These are phyloP conservation scores for Myripristis murdjan DNA, from an alignment of 2,797 vertebrate genomes.

Conservation along the genomic window DNA sequence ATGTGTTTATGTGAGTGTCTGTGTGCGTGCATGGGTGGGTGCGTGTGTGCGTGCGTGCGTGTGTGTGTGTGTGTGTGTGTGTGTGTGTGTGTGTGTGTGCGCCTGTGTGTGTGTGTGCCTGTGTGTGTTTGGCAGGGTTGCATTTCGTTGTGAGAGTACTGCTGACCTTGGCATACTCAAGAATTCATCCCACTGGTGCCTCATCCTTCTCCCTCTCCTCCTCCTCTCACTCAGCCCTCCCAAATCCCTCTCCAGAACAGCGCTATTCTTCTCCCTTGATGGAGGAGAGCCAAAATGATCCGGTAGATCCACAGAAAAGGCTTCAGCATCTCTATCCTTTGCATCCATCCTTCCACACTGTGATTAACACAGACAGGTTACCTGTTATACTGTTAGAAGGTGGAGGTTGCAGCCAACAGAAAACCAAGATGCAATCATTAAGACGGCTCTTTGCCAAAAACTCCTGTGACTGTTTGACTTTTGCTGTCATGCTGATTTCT, in stretches of 20 bases:
- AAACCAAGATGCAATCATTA: conserved; percentile 42
- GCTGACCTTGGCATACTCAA: conserved; percentile 77
- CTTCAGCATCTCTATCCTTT: conserved; percentile 26
- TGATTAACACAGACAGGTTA: conserved; percentile 44
- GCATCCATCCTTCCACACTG: conserved; percentile 39
- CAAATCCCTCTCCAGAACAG: conserved; percentile 46
- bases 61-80: conserved; percentile 19
- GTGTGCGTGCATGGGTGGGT: conserved; percentile 13
- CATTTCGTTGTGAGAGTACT: conserved; percentile 67
- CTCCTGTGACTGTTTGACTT: conserved; percentile 58
- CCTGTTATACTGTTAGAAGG: conserved; percentile 18
- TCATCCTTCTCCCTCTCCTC: conserved; percentile 51
- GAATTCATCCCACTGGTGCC: conserved; percentile 63
- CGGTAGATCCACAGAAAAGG: conserved; percentile 16
- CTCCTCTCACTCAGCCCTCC: conserved; percentile 36
- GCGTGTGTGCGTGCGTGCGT: too few species aligned
- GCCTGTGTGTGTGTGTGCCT: conserved; percentile 14
- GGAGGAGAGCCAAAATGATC: conserved; percentile 33
- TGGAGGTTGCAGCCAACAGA: conserved; percentile 2
- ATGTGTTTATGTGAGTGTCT: conserved; percentile 5
- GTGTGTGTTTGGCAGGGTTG: conserved; percentile 51
- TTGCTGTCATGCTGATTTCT: conserved; percentile 59
- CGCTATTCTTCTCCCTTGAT: conserved; percentile 33
- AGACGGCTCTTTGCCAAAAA: conserved; percentile 26
- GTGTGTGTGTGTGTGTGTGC: too few species aligned